Conservation (phyloP, 2,113 vertebrate species). For the Tiliqua scincoides region DNA sequence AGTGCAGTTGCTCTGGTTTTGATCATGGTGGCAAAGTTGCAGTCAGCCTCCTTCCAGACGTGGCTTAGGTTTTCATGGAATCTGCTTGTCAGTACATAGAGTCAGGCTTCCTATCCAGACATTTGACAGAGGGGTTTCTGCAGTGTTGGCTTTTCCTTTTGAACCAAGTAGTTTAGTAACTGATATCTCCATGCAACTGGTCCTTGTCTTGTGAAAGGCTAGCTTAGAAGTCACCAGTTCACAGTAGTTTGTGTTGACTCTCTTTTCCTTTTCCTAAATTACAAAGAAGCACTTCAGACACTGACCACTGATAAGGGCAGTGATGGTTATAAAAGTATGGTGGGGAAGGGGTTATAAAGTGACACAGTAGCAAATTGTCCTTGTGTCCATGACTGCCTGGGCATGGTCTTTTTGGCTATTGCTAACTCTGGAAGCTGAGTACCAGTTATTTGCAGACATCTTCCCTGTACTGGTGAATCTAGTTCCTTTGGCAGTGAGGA, state of each 20-base stretch:
- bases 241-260: too few relatives aligned
- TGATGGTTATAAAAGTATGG: background rate
- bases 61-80: too few relatives aligned
- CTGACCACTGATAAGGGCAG: too few relatives aligned
- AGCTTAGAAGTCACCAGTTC: too few relatives aligned
- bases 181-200: background rate
- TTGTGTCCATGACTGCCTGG: too few relatives aligned
- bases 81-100: background rate
- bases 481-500: background rate
- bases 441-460: background rate
- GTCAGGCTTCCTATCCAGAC: background rate
- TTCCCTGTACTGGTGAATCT: background rate
- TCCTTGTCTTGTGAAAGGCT: background rate
- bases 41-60: too few relatives aligned
- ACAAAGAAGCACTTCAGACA: fast-evolving
- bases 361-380: background rate
- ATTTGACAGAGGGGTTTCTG: background rate
- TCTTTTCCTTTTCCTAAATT: background rate
- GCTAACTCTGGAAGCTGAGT: too few relatives aligned
- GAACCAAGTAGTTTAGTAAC: too few relatives aligned
- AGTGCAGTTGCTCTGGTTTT: too few relatives aligned
- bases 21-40: background rate
- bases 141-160: background rate
- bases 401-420: background rate
- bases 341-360: too few relatives aligned